Evolutionary conservation across 2,797 vertebrate species (phyloP).

Genomic region (Hirundo rustica): DNA sequence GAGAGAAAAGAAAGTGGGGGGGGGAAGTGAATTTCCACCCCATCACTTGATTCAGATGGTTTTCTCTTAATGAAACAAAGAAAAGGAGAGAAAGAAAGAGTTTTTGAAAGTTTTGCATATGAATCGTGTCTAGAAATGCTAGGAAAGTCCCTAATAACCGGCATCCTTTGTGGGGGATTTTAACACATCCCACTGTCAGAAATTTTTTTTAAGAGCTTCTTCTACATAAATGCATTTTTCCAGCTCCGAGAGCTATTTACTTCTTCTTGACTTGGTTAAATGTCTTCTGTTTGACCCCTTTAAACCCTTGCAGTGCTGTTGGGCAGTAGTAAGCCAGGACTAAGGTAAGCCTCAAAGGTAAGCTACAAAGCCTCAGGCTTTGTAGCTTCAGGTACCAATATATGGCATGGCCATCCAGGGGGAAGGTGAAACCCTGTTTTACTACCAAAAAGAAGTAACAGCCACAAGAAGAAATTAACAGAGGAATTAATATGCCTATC

Average conservation of each 20-base stretch:
- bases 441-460: background rate
- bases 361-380: background rate
- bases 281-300: background rate
- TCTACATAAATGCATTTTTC: slow-evolving; percentile 32
- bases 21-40: background rate
- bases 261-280: background rate
- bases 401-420: background rate
- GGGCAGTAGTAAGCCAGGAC: background rate
- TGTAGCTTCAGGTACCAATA: background rate
- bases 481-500: background rate
- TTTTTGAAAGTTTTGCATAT: background rate
- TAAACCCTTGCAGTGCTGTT: background rate
- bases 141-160: slow-evolving; percentile 53
- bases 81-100: background rate
- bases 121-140: slow-evolving; percentile 30
- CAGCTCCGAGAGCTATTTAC: background rate
- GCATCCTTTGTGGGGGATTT: slow-evolving; percentile 35
- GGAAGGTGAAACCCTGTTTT: background rate
- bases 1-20: background rate
- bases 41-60: background rate
- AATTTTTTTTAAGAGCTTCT: background rate
- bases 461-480: background rate
- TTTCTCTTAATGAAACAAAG: slow-evolving; percentile 34
- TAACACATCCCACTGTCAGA: slow-evolving; percentile 32
- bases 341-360: background rate